Evolutionary conservation across 1,140 invertebrate species (phyloP).

Genomic region (Bilobella aurantiaca): DNA sequence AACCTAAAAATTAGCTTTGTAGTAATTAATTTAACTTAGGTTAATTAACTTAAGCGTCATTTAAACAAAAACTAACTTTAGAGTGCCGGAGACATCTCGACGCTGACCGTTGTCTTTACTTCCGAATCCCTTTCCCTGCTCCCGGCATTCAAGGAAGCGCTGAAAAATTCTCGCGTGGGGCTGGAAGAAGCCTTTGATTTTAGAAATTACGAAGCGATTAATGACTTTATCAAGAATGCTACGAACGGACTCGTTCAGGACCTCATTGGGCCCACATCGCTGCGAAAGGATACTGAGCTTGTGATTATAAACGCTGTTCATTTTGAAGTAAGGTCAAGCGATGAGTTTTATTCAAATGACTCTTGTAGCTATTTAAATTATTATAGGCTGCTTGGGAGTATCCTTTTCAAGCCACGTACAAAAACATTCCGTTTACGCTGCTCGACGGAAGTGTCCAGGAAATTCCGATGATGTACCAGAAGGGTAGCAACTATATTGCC

Average conservation of each 20-base stretch:
- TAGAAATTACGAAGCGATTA: neutral
- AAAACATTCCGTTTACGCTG: neutral
- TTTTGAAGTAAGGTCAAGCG: neutral
- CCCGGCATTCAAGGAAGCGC: neutral
- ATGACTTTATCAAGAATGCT: neutral
- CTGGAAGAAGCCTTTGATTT: conserved; percentile 1
- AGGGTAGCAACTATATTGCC: neutral
- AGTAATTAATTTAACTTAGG: neutral
- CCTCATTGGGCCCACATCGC: neutral
- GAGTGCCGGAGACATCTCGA: neutral
- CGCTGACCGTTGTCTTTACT: neutral
- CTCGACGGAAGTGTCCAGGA: neutral
- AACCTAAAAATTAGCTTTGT: neutral
- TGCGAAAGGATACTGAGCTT: neutral
- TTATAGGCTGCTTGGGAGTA: neutral
- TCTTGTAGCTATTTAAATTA: neutral
- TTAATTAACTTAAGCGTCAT: too few species aligned
- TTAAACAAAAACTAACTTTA: too few species aligned
- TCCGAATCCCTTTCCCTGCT: neutral
- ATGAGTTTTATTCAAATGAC: neutral
- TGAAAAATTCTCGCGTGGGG: neutral
- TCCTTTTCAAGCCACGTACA: neutral
- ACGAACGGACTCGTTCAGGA: conserved; percentile 1
- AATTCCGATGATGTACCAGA: conserved; percentile 10
- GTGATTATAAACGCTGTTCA: conserved; percentile 4